phyloP scores from a whole-genome alignment of 2,888 invertebrate species.

The Actias luna region DNA sequence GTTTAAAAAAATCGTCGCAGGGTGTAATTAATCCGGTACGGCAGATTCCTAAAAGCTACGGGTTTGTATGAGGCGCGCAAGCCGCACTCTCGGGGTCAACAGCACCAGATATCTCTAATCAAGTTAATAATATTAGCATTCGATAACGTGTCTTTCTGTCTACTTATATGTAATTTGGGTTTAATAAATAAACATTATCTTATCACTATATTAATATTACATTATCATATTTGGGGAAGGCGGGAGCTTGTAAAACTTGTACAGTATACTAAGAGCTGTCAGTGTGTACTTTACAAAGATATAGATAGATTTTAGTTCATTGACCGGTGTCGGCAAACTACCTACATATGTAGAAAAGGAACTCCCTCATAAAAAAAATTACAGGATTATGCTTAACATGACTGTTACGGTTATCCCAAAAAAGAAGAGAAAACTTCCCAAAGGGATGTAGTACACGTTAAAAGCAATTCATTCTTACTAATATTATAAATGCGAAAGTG shows the following conservation, averaged over 20 bases:
- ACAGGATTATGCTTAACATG: too few species aligned
- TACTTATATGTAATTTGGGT: not conserved
- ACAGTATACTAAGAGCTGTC: not conserved
- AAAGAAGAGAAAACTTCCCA: too few species aligned
- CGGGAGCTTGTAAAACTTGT: not conserved
- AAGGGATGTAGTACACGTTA: too few species aligned
- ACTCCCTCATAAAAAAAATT: too few species aligned
- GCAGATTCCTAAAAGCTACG: too few species aligned
- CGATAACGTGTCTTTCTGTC: not conserved
- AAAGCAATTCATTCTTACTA: too few species aligned
- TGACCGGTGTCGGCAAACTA: not conserved
- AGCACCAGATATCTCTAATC: not conserved
- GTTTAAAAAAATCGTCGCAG: too few species aligned
- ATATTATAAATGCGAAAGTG: too few species aligned
- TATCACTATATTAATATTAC: not conserved
- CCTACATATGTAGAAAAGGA: not conserved
- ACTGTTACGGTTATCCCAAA: too few species aligned
- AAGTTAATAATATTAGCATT: not conserved
- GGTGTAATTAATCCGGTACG: too few species aligned
- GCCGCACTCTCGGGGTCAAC: too few species aligned
- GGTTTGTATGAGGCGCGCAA: too few species aligned
- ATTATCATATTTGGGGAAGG: not conserved
- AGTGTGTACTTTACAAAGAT: not conserved
- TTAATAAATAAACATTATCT: conserved; percentile 7
- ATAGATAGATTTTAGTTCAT: not conserved